Evolutionary conservation across 2,888 invertebrate species (phyloP).

Genomic region (Onthophagus sagittarius): DNA sequence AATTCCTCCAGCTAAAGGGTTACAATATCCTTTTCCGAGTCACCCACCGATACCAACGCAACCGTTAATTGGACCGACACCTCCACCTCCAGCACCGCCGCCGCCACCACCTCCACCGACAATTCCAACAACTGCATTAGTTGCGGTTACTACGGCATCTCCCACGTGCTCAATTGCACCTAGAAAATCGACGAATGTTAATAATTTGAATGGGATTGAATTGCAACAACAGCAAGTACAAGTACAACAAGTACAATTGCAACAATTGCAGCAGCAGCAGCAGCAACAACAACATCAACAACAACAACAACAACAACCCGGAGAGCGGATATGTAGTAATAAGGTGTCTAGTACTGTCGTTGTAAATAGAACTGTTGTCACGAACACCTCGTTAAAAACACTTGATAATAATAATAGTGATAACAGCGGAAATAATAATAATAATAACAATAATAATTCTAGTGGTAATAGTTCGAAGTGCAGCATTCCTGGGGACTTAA

Average conservation of each 20-base stretch:
- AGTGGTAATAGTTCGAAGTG: conserved; percentile 30
- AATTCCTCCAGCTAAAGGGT: conserved; percentile 52
- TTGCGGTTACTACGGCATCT: conserved; percentile 3
- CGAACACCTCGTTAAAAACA: background rate
- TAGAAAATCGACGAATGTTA: conserved; percentile 42
- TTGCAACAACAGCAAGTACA: conserved; percentile 28
- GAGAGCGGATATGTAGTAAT: conserved; percentile 38
- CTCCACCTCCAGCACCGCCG: conserved; percentile 35
- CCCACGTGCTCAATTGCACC: conserved; percentile 31
- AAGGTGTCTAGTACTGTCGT: conserved; percentile 31
- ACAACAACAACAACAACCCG: conserved; percentile 20
- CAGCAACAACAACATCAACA: conserved; percentile 16
- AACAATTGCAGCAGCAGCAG: conserved; percentile 16
- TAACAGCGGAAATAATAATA: conserved; percentile 11
- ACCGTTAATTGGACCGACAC: conserved; percentile 42
- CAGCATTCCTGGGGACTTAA: conserved; percentile 21
- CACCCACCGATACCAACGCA: conserved; percentile 58
- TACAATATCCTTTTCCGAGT: conserved; percentile 76
- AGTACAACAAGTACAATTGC: background rate
- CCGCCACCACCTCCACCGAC: conserved; percentile 46
- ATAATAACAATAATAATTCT: conserved; percentile 17
- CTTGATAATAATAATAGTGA: background rate
- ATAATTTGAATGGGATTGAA: conserved; percentile 22
- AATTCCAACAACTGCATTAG: conserved; percentile 30
- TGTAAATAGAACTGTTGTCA: conserved; percentile 41